phyloP scores from a whole-genome alignment of 2,888 invertebrate genomes.

The Zygothrica quintamaculata region DNA sequence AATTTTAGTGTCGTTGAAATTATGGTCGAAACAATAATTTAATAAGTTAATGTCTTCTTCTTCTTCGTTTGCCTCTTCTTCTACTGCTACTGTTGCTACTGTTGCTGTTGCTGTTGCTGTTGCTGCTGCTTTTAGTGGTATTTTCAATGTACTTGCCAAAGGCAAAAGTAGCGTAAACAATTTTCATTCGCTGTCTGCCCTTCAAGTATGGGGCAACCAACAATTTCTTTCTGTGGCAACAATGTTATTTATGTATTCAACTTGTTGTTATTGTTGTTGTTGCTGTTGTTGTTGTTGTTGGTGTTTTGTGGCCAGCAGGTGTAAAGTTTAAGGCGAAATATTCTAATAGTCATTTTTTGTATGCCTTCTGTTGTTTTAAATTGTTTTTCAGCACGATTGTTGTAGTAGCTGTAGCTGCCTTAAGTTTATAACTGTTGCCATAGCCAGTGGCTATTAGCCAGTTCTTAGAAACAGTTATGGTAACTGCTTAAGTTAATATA shows the following conservation, averaged over 20 bases:
- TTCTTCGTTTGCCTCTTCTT: constrained; percentile 15
- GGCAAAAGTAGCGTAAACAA: constrained; percentile 66
- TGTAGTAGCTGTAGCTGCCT: constrained; percentile 13
- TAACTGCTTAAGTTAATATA: constrained; percentile 41
- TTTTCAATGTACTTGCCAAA: constrained; percentile 30
- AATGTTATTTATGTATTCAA: constrained; percentile 71
- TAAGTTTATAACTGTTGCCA: constrained; percentile 22
- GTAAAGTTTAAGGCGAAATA: constrained; percentile 49
- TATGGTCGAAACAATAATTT: constrained; percentile 74
- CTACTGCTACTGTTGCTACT: constrained; percentile 10
- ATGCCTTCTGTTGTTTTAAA: constrained; percentile 51
- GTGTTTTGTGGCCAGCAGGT: constrained; percentile 64
- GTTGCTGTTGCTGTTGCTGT: constrained; percentile 14
- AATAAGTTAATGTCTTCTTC: constrained; percentile 76
- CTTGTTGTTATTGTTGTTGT: constrained; percentile 31
- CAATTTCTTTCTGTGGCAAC: constrained; percentile 53
- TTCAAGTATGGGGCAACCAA: constrained; percentile 14
- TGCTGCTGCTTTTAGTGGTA: constrained; percentile 4
- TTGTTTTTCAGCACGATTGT: constrained; percentile 61
- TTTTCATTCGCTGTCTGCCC: constrained; percentile 59
- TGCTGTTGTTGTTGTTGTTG: constrained; percentile 31
- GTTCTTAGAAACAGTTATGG: constrained; percentile 42
- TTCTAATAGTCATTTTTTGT: constrained; percentile 55
- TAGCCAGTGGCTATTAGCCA: constrained; percentile 66
- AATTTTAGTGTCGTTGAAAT: constrained; percentile 78